phyloP scores from a whole-genome alignment of 2,113 vertebrate species.

The Guaruba guarouba region DNA sequence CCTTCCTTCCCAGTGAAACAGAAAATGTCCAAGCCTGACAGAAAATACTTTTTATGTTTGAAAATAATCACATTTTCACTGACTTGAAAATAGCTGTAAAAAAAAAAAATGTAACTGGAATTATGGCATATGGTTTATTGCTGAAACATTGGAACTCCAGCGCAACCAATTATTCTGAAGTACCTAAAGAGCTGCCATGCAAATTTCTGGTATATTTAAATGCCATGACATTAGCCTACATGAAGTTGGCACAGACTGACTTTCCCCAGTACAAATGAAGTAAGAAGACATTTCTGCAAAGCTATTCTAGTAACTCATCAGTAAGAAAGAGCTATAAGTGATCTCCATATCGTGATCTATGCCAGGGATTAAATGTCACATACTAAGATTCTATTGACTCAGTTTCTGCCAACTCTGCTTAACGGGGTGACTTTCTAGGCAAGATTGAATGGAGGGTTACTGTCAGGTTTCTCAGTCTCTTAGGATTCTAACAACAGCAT shows the following conservation, averaged over 20 bases:
- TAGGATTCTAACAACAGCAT: not conserved
- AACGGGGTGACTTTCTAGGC: not conserved
- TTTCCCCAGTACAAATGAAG: not conserved
- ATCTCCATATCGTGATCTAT: not conserved
- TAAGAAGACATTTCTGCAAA: not conserved
- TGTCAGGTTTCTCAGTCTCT: not conserved
- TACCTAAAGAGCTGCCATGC: not conserved
- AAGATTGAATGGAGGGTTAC: not conserved
- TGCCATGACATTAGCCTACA: not conserved
- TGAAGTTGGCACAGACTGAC: not conserved
- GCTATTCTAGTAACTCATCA: not conserved
- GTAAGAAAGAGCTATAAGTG: not conserved
- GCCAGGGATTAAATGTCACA: conserved; percentile 39
- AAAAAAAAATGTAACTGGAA: not conserved
- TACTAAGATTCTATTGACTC: conserved; percentile 35
- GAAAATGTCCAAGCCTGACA: not conserved
- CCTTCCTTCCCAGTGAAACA: not conserved
- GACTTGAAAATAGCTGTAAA: not conserved
- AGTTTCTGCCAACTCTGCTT: conserved; percentile 3
- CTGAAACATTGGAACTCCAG: not conserved
- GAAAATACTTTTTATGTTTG: not conserved
- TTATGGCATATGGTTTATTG: not conserved
- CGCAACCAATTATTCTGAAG: not conserved
- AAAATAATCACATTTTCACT: not conserved
- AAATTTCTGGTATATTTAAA: not conserved